Evolutionary conservation across 2,797 vertebrate species (phyloP).

Genomic region (Hemitrygon akajei): DNA sequence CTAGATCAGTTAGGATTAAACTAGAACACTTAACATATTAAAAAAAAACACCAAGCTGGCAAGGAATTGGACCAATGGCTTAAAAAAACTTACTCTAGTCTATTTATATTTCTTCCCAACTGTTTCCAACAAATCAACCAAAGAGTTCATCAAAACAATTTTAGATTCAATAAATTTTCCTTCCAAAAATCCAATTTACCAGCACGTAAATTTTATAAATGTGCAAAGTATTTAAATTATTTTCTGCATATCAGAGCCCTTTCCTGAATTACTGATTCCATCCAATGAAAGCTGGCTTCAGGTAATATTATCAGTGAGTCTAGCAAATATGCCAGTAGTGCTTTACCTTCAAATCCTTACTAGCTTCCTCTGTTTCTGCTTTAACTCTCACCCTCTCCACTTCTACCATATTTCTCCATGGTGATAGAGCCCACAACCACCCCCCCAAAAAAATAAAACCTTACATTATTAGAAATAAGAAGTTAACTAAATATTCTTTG

Average conservation of each 20-base stretch:
- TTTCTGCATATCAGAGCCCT: neutral
- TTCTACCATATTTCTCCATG: neutral
- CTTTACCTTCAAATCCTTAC: neutral
- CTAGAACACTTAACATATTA: neutral
- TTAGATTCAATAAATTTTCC: neutral
- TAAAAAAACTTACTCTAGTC: neutral
- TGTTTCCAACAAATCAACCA: neutral
- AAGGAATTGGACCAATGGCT: neutral
- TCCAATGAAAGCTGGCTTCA: neutral
- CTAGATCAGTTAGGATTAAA: neutral
- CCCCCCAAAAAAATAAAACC: neutral
- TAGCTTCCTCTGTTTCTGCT: neutral
- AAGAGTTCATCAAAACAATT: neutral
- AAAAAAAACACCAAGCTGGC: constrained; percentile 16
- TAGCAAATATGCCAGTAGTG: neutral
- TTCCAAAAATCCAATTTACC: neutral
- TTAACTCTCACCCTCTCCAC: neutral
- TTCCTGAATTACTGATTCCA: neutral
- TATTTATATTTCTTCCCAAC: neutral
- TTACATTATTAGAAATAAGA: too few relatives aligned
- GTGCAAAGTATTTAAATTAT: neutral
- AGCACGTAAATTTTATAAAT: neutral
- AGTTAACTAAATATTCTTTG: too few relatives aligned
- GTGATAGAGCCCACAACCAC: neutral
- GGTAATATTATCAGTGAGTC: neutral